These are phyloP conservation scores for Urocyon cinereoargenteus DNA, from an alignment of 2,797 vertebrate species.

Conservation along the genomic window DNA sequence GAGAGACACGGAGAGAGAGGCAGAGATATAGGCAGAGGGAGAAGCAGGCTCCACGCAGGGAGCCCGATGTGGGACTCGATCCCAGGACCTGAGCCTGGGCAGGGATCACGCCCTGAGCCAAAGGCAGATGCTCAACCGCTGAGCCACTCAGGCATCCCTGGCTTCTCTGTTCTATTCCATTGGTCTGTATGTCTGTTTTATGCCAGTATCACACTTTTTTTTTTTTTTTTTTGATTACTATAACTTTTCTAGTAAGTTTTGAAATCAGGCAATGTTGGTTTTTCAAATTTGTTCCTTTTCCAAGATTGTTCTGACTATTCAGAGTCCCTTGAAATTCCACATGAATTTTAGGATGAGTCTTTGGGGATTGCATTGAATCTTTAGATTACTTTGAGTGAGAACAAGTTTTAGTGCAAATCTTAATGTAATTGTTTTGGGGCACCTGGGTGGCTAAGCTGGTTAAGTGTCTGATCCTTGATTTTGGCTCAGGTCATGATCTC, in stretches of 20 bases:
- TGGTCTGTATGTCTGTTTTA: neutral
- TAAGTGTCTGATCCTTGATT: too few relatives aligned
- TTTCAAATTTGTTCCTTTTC: neutral
- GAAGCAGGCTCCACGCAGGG: too few relatives aligned
- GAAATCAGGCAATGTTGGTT: conserved; percentile 5
- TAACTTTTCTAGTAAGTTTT: conserved; percentile 60
- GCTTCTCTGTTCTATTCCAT: neutral
- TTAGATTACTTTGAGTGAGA: neutral
- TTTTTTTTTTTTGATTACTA: neutral
- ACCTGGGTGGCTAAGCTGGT: neutral
- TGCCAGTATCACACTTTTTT: neutral
- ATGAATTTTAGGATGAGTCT: neutral
- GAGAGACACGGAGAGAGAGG: too few relatives aligned
- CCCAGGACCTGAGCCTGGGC: too few relatives aligned
- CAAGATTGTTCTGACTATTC: conserved; percentile 35
- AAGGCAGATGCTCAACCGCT: too few relatives aligned
- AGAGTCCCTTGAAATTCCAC: conserved; percentile 2
- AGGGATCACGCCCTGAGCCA: too few relatives aligned
- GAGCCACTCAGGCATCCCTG: neutral
- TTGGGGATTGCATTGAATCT: neutral
- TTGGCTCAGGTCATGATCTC: neutral
- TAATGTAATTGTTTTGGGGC: neutral
- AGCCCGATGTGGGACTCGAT: too few relatives aligned
- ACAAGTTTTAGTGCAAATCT: conserved; percentile 29
- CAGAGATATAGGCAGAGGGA: too few relatives aligned